phyloP scores from a whole-genome alignment of 2,797 vertebrate genomes.

The Megalops cyprinoides region DNA sequence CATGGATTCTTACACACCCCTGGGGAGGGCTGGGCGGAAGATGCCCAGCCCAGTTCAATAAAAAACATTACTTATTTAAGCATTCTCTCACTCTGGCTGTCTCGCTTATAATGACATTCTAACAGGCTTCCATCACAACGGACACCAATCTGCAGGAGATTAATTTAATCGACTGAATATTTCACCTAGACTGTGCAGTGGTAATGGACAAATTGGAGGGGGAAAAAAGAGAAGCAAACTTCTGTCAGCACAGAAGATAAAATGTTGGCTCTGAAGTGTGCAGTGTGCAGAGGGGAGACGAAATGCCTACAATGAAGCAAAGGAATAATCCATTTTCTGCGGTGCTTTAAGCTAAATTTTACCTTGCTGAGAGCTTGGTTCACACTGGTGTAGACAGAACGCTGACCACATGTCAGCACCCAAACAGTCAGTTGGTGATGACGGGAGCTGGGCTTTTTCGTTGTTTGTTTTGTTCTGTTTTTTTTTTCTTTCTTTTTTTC shows the following conservation, averaged over 20 bases:
- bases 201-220: background rate
- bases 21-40: background rate
- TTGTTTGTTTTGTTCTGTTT: background rate
- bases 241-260: constrained; percentile 13
- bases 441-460: background rate
- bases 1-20: background rate
- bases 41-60: background rate
- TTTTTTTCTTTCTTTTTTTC: background rate
- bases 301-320: background rate
- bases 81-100: background rate
- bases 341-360: background rate
- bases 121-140: background rate
- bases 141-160: background rate
- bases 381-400: background rate
- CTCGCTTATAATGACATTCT: background rate
- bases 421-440: background rate
- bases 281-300: background rate
- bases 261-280: background rate
- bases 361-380: background rate
- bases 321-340: background rate
- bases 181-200: background rate
- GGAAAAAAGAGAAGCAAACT: background rate
- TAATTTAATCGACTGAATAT: constrained; percentile 8
- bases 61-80: constrained; percentile 14
- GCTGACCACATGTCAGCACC: background rate